Evolutionary conservation across 2,113 vertebrate genomes (phyloP).

Genomic region (Heterotis niloticus): DNA sequence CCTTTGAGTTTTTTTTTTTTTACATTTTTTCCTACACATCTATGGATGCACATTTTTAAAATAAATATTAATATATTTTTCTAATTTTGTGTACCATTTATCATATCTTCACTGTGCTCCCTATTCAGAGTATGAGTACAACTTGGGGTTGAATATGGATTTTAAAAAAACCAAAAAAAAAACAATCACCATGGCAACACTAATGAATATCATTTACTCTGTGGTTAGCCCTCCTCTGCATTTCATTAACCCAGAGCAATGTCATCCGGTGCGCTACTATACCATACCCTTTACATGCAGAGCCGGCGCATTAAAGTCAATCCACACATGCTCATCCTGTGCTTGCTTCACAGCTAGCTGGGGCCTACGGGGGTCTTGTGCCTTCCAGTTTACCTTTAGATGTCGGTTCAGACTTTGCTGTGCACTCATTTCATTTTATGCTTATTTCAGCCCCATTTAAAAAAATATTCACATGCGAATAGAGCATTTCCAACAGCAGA

Average conservation of each 20-base stretch:
- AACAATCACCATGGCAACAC: conserved; percentile 24
- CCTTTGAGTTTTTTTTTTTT: neutral
- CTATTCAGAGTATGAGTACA: neutral
- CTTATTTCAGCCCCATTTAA: no score
- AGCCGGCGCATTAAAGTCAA: neutral
- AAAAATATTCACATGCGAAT: no score
- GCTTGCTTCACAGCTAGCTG: neutral
- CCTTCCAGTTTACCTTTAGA: neutral
- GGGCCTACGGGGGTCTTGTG: neutral
- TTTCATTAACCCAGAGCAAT: conserved; percentile 5
- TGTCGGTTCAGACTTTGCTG: neutral
- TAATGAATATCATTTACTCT: conserved; percentile 23
- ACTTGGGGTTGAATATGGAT: conserved; percentile 13
- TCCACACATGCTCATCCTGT: conserved; percentile 1
- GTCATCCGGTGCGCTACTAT: no score
- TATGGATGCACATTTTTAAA: no score
- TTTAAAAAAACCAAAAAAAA: conserved; percentile 21
- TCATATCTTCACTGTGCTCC: neutral
- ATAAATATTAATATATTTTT: conserved; percentile 2
- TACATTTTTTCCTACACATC: neutral
- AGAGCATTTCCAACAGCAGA: no score
- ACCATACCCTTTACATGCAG: no score
- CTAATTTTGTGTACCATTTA: neutral
- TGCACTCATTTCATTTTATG: no score
- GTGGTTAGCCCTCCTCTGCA: neutral